phyloP scores from a whole-genome alignment of 2,113 vertebrate genomes.

The Macrotus californicus region DNA sequence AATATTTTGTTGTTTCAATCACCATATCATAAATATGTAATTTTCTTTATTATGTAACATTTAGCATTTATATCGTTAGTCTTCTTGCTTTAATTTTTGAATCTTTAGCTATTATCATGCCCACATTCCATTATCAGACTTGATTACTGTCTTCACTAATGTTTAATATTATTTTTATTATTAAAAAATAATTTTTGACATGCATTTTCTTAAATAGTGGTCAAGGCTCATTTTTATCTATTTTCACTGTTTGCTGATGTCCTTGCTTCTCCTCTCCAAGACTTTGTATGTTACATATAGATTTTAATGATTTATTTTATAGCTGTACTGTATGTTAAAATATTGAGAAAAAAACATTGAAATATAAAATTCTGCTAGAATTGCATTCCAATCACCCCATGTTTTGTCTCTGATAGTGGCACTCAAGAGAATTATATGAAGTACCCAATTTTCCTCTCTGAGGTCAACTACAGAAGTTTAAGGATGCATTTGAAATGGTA shows the following conservation, averaged over 20 bases:
- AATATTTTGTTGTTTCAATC: not conserved
- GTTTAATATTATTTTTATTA: not conserved
- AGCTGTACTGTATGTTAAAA: not conserved
- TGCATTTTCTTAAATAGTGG: not conserved
- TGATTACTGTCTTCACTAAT: not conserved
- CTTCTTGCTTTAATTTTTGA: not conserved
- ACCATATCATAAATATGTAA: not conserved
- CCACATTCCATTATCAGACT: not conserved
- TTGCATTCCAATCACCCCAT: not conserved
- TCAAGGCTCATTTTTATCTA: not conserved
- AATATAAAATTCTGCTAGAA: not conserved
- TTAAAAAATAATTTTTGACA: not conserved
- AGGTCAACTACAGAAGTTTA: conserved; percentile 2
- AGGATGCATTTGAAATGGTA: not conserved
- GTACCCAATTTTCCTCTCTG: not conserved
- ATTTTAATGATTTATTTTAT: not conserved
- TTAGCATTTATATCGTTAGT: not conserved
- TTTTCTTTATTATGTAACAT: not conserved
- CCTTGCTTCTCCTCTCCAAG: not conserved
- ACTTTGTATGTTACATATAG: not conserved
- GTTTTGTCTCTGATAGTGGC: not conserved
- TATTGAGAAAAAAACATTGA: not conserved
- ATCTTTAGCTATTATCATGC: not conserved
- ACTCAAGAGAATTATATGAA: not conserved
- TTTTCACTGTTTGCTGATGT: not conserved